Conservation (phyloP, 2,888 invertebrate species). For the Ophion ventricosus region DNA sequence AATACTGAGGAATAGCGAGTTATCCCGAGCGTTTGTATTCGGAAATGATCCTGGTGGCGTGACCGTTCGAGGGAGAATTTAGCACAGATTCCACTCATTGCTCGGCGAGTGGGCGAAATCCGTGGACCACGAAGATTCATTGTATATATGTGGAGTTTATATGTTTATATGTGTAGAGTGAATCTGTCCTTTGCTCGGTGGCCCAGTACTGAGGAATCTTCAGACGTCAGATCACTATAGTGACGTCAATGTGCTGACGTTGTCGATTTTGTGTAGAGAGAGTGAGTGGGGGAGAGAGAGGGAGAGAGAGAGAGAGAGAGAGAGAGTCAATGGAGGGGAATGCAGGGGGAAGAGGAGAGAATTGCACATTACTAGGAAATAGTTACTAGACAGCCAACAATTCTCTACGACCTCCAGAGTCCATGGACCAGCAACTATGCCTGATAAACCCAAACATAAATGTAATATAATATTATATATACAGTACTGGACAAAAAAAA, state of each 20-base stretch:
- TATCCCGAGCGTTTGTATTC: slow-evolving; percentile 46
- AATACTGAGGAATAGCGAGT: slow-evolving; percentile 16
- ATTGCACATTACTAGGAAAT: slow-evolving; percentile 66
- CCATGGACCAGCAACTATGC: background rate
- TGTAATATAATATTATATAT: too few species aligned
- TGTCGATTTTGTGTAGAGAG: background rate
- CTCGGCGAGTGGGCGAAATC: slow-evolving; percentile 46
- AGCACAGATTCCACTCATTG: slow-evolving; percentile 55
- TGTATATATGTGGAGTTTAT: slow-evolving; percentile 42
- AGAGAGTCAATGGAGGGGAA: slow-evolving; percentile 16
- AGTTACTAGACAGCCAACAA: slow-evolving; percentile 57
- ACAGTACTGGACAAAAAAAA: too few species aligned
- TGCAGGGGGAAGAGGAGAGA: slow-evolving; percentile 39
- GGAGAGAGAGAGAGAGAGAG: background rate
- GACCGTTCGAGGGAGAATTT: slow-evolving; percentile 55
- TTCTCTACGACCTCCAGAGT: slow-evolving; percentile 45
- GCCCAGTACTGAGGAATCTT: slow-evolving; percentile 66
- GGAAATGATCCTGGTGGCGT: slow-evolving; percentile 52
- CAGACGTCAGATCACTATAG: slow-evolving; percentile 40
- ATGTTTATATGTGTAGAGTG: slow-evolving; percentile 23
- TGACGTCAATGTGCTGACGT: slow-evolving; percentile 4
- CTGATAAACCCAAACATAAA: background rate
- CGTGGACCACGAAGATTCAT: slow-evolving; percentile 57
- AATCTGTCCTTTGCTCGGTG: slow-evolving; percentile 41
- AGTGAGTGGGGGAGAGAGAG: background rate